Base-by-base conservation (phyloP, 30 jellyfish, hydroid and myxozoan species). In the Phacellophora camtschatica region DNA sequence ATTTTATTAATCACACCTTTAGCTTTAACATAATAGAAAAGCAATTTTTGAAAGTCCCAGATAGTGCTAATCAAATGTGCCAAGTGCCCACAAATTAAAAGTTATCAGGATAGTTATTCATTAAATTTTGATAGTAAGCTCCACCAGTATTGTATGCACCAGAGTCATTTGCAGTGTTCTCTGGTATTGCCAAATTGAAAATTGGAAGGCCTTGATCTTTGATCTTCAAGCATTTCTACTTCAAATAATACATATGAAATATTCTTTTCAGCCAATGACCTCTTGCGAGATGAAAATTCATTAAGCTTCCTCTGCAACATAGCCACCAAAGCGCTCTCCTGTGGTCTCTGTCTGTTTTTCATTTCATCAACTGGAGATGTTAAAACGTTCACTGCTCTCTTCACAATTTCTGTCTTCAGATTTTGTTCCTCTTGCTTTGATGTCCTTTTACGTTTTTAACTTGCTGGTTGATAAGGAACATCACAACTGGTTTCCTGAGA, bases 241-340 rank as follows among this genome's bases (percentile, higher is more conserved):
- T 39, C 53, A 39, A 39, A 39, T 39, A 39, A 39, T 39, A 39
- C 53, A 39, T 39, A 10, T 39, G 53, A 39, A 39, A 39, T 39
- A 6, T 39, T 39, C 53, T 39, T 39, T 39, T 39, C 53, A 39
- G 53, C 53, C 53, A 39, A 39, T 39, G 53, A 10, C 53, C 53
- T 39, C 53, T 39, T 15, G 53, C 53, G 53, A 39, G 0, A 10
- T 39, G 53, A 39, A 39, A 39, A 39, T 39, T 15, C 53, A 39
- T 39, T 39, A 39, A 39, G 9, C 53, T 39, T 39, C n/a, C 53
- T 39, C 53, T 39, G 53, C 53, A 39, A 39, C 53, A 39, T 39
- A 39, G 53, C 53, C 15, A 39, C 66, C 88, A 42, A 79, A 57
- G 18, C 89, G 71, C 33, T 35, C 67, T 32, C 30, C 67, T 49